These are phyloP conservation scores for Geotrupes spiniger DNA, from an alignment of 2,888 invertebrate species.

Conservation along the genomic window DNA sequence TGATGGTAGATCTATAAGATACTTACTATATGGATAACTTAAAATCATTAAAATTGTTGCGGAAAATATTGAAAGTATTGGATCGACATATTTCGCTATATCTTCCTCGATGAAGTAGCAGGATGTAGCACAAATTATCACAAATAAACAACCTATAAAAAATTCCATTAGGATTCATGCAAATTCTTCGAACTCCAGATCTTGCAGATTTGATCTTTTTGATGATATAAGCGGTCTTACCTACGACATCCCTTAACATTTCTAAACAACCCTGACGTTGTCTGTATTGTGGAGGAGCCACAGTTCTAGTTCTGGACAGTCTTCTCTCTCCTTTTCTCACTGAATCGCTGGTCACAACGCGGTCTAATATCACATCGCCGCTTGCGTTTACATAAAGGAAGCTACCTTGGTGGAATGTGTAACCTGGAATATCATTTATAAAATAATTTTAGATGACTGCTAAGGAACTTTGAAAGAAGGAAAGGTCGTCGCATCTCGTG, in stretches of 20 bases:
- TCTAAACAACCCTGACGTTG: slow-evolving; percentile 60
- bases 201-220: too few species aligned
- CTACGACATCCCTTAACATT: slow-evolving; percentile 61
- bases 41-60: slow-evolving; percentile 67
- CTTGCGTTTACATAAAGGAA: slow-evolving; percentile 63
- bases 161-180: too few species aligned
- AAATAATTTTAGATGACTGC: slow-evolving; percentile 11
- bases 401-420: slow-evolving; percentile 69
- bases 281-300: slow-evolving; percentile 38
- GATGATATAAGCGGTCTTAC: slow-evolving; percentile 45
- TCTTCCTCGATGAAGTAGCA: slow-evolving; percentile 59
- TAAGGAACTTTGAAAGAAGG: slow-evolving; percentile 4
- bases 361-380: slow-evolving; percentile 62
- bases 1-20: too few species aligned
- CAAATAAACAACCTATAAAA: slow-evolving; percentile 66
- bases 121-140: slow-evolving; percentile 64
- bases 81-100: slow-evolving; percentile 71
- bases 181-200: too few species aligned
- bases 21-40: slow-evolving; percentile 80
- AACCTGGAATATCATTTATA: slow-evolving; percentile 55
- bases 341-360: slow-evolving; percentile 49
- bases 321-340: slow-evolving; percentile 50
- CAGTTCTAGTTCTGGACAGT: slow-evolving; percentile 49
- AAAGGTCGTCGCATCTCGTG: slow-evolving; percentile 1
- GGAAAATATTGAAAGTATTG: slow-evolving; percentile 72